These are phyloP conservation scores for Apoda limacodes DNA, from an alignment of 2,888 invertebrate genomes.

Conservation along the genomic window DNA sequence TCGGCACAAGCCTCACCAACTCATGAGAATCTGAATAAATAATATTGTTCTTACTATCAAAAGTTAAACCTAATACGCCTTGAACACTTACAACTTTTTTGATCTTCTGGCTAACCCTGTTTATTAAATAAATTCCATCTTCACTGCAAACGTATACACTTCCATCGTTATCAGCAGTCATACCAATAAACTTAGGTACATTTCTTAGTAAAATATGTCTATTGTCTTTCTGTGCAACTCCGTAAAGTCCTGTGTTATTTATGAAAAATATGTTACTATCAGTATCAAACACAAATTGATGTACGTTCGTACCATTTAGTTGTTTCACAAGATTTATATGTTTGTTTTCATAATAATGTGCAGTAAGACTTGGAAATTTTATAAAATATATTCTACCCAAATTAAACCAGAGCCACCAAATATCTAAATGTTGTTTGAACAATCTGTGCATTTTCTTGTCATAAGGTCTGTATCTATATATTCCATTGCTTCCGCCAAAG, in stretches of 20 bases:
- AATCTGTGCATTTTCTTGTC: constrained; percentile 32
- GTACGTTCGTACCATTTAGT: constrained; percentile 28
- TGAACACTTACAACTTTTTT: constrained; percentile 35
- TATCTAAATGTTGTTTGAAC: constrained; percentile 36
- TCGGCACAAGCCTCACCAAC: constrained; percentile 33
- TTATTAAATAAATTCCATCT: constrained; percentile 43
- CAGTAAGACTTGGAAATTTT: constrained; percentile 43
- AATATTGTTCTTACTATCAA: constrained; percentile 42
- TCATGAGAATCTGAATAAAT: constrained; percentile 53
- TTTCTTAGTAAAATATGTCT: constrained; percentile 30
- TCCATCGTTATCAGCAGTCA: constrained; percentile 39
- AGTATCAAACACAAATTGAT: constrained; percentile 46
- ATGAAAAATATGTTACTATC: constrained; percentile 42
- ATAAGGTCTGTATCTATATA: constrained; percentile 38
- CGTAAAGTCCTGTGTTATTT: constrained; percentile 44
- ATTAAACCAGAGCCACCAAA: constrained; percentile 50
- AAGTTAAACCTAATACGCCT: constrained; percentile 43
- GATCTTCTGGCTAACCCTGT: constrained; percentile 35
- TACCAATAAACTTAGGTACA: constrained; percentile 35
- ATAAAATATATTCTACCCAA: constrained; percentile 41
- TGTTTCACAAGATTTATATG: constrained; percentile 26
- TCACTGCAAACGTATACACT: constrained; percentile 42
- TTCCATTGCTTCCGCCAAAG: constrained; percentile 52
- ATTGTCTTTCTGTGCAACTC: constrained; percentile 26
- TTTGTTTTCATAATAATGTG: constrained; percentile 36